Conservation (phyloP, 2,797 vertebrate genomes). For the Anableps anableps region DNA sequence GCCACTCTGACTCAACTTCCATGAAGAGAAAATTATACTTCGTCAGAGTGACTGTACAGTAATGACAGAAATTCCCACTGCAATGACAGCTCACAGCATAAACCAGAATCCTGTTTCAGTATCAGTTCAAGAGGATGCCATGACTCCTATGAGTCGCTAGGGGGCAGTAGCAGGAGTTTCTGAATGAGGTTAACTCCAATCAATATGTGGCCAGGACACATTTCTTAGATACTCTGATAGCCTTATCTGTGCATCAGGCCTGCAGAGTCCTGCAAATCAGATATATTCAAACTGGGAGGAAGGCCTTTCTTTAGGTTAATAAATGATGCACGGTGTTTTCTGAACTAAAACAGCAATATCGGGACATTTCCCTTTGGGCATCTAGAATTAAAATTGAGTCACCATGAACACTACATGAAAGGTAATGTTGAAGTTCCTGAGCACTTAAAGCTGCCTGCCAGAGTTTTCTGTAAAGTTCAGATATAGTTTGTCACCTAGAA, state of each 20-base stretch:
- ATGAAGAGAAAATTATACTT: neutral
- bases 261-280: neutral
- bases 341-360: neutral
- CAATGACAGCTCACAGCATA: neutral
- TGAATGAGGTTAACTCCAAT: neutral
- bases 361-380: too few relatives aligned
- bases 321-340: neutral
- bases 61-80: neutral
- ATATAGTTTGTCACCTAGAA: neutral
- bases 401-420: neutral
- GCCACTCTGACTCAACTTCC: neutral
- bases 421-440: neutral
- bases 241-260: neutral
- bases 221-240: neutral
- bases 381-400: too few relatives aligned
- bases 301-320: neutral
- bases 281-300: neutral
- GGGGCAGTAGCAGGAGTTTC: constrained; percentile 10
- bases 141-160: constrained; percentile 25
- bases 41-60: neutral
- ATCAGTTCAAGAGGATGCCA: neutral
- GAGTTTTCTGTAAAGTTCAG: too few relatives aligned
- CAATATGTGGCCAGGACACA: neutral
- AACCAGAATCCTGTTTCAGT: neutral
- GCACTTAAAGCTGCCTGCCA: neutral